phyloP scores from a whole-genome alignment of 2,797 vertebrate genomes.

The Smutsia gigantea region DNA sequence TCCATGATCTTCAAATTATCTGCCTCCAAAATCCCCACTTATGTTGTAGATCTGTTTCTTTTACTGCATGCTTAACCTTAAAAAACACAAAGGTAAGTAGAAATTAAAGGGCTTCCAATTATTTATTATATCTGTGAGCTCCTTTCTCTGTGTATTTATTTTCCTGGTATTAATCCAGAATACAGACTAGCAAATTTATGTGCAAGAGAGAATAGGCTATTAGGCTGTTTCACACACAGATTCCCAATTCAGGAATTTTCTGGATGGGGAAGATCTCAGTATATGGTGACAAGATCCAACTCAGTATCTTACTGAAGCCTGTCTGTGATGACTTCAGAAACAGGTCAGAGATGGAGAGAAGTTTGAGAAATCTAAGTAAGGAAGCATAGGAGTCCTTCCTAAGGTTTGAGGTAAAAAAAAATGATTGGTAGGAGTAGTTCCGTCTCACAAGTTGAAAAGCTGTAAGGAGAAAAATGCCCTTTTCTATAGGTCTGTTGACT shows the following conservation, averaged over 20 bases:
- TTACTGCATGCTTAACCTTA: neutral
- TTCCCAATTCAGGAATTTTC: neutral
- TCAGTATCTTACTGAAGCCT: neutral
- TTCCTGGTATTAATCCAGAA: neutral
- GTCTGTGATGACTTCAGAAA: neutral
- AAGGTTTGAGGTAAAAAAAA: slow-evolving; percentile 6
- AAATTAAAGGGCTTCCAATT: neutral
- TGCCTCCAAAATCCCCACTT: neutral
- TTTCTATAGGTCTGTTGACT: neutral
- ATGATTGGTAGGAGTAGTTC: neutral
- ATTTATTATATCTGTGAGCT: neutral
- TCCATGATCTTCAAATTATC: neutral
- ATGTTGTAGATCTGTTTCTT: neutral
- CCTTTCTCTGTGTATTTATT: neutral
- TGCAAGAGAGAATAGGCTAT: neutral
- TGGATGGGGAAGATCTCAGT: neutral
- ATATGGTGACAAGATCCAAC: neutral
- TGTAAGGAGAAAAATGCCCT: neutral
- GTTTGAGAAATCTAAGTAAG: neutral
- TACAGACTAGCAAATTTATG: neutral
- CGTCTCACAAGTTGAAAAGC: neutral
- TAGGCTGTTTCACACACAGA: neutral
- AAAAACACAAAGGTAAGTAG: neutral
- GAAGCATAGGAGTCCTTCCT: neutral
- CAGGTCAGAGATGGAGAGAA: neutral